phyloP scores from a whole-genome alignment of 1,140 invertebrate genomes.

The Heliothis subflexa region DNA sequence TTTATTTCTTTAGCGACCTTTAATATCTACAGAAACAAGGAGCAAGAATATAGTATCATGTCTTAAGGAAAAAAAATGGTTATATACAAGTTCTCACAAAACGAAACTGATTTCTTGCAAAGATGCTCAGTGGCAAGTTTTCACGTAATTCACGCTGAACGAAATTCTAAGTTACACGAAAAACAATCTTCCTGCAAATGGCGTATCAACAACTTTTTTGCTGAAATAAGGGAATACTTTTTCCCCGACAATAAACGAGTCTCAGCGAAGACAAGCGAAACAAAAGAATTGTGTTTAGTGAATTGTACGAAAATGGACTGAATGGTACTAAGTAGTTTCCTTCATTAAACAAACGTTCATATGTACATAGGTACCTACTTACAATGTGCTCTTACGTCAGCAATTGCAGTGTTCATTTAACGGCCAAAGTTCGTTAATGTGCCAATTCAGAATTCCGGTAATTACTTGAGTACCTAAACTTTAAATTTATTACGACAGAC shows the following conservation, averaged over 20 bases:
- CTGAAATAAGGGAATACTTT: conserved; percentile 22
- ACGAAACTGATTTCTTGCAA: background rate
- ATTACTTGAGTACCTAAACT: no score
- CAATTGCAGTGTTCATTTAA: background rate
- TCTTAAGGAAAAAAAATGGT: background rate
- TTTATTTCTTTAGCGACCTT: no score
- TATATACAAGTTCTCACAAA: background rate
- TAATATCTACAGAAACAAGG: background rate
- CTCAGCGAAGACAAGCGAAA: conserved; percentile 25
- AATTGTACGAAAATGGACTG: conserved; percentile 13
- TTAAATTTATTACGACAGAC: no score
- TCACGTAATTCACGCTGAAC: conserved; percentile 30
- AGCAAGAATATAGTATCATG: background rate
- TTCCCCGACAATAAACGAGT: conserved; percentile 21
- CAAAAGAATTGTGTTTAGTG: conserved; percentile 22
- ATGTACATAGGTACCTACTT: background rate
- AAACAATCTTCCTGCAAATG: conserved; percentile 31
- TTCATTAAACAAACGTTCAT: background rate
- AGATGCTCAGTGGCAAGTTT: background rate
- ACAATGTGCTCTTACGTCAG: background rate
- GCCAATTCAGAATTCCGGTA: no score
- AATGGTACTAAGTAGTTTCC: conserved; percentile 10
- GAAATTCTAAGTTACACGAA: conserved; percentile 34
- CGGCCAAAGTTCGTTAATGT: no score
- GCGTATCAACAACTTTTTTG: conserved; percentile 37